Evolutionary conservation across 2,113 vertebrate genomes (phyloP), one percentile per base, ranked within the genome.

Genomic region (Sarotherodon lohbergeri): DNA sequence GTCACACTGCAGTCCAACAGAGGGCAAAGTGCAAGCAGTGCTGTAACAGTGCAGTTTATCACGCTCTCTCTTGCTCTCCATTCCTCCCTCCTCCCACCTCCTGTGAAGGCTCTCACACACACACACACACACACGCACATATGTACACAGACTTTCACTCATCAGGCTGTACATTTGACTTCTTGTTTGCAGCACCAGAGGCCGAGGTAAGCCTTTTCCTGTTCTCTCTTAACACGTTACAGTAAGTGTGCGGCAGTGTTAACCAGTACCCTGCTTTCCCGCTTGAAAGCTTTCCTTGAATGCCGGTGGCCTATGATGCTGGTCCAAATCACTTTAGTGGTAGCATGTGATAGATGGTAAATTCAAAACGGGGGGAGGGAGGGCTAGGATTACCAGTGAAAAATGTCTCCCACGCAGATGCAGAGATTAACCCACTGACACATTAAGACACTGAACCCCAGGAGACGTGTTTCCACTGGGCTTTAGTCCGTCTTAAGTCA

Each of bases 21-120:
- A 93, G 95, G 93, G 91, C 95, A 95, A 95, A 95, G 95, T 95
- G 85, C 94, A 93, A 56, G 46, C 63, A 57, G 41, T 12, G 80
- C 86, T 71, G 76, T 81, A 80, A 86, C 92, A 54, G 85, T 80
- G 85, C 4, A 57, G 43, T 91, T 85, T 46, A 91, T 88, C 91
- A 84, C 52, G 43, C 78, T 86, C 36, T 71, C 85, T 85, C 83
- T 86, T 81, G 29, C 52, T 81, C 85, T 61, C 61, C 34, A 66
- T 85, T 57, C 29, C 87, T 89, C 73, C 86, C 84, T 89, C 89
- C 90, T 91, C 91, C 90, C 92, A 34, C 68, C 78, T 59, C n/a
- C 59, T 83, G 84, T 86, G 43, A 88, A 91, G 91, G 92, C 94
- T 93, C 94, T 80, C 86, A 80, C 87, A 83, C 80, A 41, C 81